Base-by-base conservation (phyloP, 2,113 vertebrate species). In the Mastomys coucha region DNA sequence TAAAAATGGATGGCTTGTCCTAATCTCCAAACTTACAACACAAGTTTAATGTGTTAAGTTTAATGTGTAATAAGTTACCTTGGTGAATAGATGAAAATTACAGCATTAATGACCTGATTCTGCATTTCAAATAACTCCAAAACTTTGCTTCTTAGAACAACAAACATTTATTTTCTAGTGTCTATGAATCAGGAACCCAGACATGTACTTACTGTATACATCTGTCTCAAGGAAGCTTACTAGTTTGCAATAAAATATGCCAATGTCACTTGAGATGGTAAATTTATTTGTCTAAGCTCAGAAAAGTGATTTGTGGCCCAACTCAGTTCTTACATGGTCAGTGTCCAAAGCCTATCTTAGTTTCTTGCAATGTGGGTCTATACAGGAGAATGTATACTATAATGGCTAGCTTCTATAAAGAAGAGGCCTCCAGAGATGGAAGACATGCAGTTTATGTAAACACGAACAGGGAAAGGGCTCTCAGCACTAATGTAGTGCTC, bases 301-400 rank as follows among this genome's bases (percentile, higher is more conserved):
- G 4, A 2, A 4, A 9, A 12, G 2, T 24, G 36, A 75, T 19
- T 36, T 6, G n/a, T 13, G 0, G 10, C 5, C 22, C 4, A 45
- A 60, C 8, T 63, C 20, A 13, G 2, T 22, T 45, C 36, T 2
- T 87, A 0, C 0, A 2, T n/a, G 7, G 1, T 2, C 28, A 11
- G 12, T 42, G 33, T 14, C 24, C 39, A 45, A 45, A 33, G 13
- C 14, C 26, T 36, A 1, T 14, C 26, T 33, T 11, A 1, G 9
- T 33, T 22, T 67, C 42, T 20, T 33, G 42, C 28, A 28, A 69
- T 36, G 39, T 36, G 63, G 31, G 6, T 17, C 12, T 86, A 22
- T 11, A 39, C 17, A 22, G 36, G 22, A 28, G 2, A 33, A 19
- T 4, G 7, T 2, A 31, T 3, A 51, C 16, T 6, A 1, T 2